A percentile compares a stretch with the other conserved stretches of the same genome.
Evolutionary conservation across 2,113 vertebrate genomes (phyloP).

Genomic region (Paramisgurnus dabryanus): DNA sequence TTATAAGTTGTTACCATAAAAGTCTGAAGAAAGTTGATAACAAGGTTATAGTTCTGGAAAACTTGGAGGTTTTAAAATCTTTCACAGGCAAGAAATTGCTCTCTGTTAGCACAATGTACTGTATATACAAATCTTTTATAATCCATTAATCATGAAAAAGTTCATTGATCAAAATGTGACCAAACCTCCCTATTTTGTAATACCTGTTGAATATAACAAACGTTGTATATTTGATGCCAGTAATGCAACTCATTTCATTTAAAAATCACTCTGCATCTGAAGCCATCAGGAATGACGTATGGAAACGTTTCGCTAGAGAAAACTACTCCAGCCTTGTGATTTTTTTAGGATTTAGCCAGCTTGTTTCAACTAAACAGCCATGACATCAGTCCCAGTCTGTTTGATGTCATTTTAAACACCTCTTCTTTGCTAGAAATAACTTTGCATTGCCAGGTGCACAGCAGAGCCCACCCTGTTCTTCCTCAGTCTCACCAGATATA

Average conservation of each 20-base stretch:
- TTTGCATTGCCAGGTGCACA: not conserved
- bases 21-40: no score
- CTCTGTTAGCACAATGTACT: no score
- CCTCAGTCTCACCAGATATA: conserved; percentile 71
- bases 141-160: no score
- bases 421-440: not conserved
- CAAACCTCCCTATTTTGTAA: not conserved
- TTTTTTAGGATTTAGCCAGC: not conserved
- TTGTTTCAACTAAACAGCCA: not conserved
- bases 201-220: no score
- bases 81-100: no score
- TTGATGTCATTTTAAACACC: not conserved
- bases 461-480: conserved; percentile 59
- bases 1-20: no score
- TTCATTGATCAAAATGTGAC: no score
- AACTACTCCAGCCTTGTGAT: not conserved
- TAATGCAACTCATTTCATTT: not conserved
- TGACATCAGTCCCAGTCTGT: not conserved
- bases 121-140: no score
- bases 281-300: not conserved
- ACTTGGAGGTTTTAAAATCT: no score
- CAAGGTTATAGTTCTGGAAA: no score
- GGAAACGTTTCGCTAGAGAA: not conserved
- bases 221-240: not conserved
- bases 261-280: not conserved